Evolutionary conservation across 2,113 vertebrate species (phyloP), one percentile per base, ranked within the genome.

Genomic region (Siniperca knerii): DNA sequence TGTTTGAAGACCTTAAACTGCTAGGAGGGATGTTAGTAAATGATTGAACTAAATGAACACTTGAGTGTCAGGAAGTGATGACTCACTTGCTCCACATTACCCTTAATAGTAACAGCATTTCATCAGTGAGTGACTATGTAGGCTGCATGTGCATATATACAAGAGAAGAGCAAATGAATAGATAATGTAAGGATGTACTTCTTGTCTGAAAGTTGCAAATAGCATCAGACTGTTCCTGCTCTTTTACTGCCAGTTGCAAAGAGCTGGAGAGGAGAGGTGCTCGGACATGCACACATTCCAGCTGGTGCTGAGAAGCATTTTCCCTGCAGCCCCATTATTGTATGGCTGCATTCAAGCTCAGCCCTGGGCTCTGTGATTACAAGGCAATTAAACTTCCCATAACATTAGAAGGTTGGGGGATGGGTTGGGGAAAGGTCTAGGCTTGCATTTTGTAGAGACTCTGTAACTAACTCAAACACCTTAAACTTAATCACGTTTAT

Each of bases 231-330:
- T 64, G 20, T 65, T 81, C 40, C 68, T 64, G 50, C 33, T n/a
- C 35, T 64, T 82, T 62, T 44, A 72, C 33, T 54, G 83, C 65
- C 20, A 35, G 48, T 44, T 29, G 67, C 21, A 81, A 52, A 13
- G 3, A 23, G 3, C 46, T 65, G 10, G 18, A 44, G 57, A 57
- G 42, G 57, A 78, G 83, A 77, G 86, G 67, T 67, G 89, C 78
- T 91, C 2, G 18, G 82, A 90, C 91, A 87, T 1, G 87, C 87
- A 83, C n/a, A 25, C 84, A 92, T 92, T 93, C 92, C 91, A 91
- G 83, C 77, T 85, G 72, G 29, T 71, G 83, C 46, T 20, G 29
- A 68, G 69, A 80, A 75, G 75, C 72, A n/a, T 86, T 89, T 87
- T 82, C 75, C 83, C 87, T 74, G 60, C 80, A 86, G 89, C 68